Evolutionary conservation across 2,888 invertebrate species (phyloP), one percentile per base, ranked within the genome.

Genomic region (Microchrysa polita): DNA sequence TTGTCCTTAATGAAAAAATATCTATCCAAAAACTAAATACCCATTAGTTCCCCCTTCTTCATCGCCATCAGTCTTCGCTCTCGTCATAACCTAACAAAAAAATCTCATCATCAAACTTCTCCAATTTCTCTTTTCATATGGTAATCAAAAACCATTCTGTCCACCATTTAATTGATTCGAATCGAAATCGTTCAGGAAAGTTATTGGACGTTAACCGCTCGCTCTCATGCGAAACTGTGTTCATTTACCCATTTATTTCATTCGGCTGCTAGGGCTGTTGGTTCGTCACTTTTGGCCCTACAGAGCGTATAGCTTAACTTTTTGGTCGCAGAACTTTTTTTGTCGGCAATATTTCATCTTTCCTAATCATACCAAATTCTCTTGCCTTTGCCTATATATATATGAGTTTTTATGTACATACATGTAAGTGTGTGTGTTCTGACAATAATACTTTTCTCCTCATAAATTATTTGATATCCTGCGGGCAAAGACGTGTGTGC

Each of bases 401-500:
- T n/a, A n/a, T n/a, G n/a, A n/a, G n/a, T n/a, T n/a, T n/a, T n/a
- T n/a, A n/a, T 12, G 14, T 0, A 55, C n/a, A n/a, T n/a, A 55
- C 5, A 16, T 55, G 55, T 48, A 2, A 7, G 48, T 48, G 48
- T 48, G 18, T 5, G 18, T 20, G 1, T 16, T 16, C 55, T 5
- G 55, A 55, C 55, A 55, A 55, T 55, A 55, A 20, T 55, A 55
- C 55, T 55, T 55, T 20, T 55, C 55, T 55, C 22, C 20, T 20
- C 55, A 55, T 55, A 55, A 55, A 55, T 55, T 55, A 55, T 55
- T 55, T 55, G 16, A 55, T 55, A 55, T 55, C 55, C 55, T 16
- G 20, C 5, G 18, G 55, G 55, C 55, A 20, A 55, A 55, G 55
- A 55, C 55, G 22, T 16, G 22, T 16, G 27, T 34, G 48, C 14